Evolutionary conservation across 1,140 invertebrate species (phyloP).

Genomic region (Holotrichia oblita): DNA sequence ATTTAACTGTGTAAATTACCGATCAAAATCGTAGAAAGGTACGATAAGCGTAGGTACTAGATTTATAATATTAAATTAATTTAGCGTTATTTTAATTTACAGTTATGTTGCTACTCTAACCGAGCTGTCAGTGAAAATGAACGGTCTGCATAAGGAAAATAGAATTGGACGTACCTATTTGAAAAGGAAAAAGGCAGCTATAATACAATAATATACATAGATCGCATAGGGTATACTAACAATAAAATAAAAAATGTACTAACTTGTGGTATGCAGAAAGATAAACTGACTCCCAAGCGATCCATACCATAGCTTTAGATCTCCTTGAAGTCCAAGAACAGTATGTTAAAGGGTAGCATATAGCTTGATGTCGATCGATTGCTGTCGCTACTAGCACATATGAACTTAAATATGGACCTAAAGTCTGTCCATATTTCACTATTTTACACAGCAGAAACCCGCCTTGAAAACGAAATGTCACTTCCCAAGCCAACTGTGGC

Average conservation of each 20-base stretch:
- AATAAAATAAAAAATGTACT: constrained; percentile 36
- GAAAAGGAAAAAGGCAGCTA: too few relatives aligned
- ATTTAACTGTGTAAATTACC: too few relatives aligned
- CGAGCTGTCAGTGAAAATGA: too few relatives aligned
- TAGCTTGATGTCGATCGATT: constrained; percentile 74
- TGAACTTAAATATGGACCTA: constrained; percentile 74
- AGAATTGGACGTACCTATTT: too few relatives aligned
- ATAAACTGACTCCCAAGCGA: constrained; percentile 70
- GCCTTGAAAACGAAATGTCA: constrained; percentile 69
- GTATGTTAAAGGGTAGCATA: constrained; percentile 71
- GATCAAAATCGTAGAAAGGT: too few relatives aligned
- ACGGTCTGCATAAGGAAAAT: too few relatives aligned
- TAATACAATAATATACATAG: too few relatives aligned
- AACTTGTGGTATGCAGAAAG: constrained; percentile 74
- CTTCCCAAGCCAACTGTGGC: constrained; percentile 78
- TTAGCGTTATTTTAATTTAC: too few relatives aligned
- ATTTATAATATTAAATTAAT: too few relatives aligned
- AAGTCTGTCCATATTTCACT: constrained; percentile 74
- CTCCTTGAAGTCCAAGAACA: constrained; percentile 66
- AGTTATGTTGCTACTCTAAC: too few relatives aligned
- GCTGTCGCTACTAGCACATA: constrained; percentile 75
- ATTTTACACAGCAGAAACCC: constrained; percentile 72
- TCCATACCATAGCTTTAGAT: constrained; percentile 69
- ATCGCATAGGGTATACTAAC: too few relatives aligned
- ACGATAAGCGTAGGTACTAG: too few relatives aligned